A percentile compares a stretch with the other conserved stretches of the same genome.
Evolutionary conservation across 2,888 invertebrate species (phyloP).

Genomic region (Abrostola triplasia): DNA sequence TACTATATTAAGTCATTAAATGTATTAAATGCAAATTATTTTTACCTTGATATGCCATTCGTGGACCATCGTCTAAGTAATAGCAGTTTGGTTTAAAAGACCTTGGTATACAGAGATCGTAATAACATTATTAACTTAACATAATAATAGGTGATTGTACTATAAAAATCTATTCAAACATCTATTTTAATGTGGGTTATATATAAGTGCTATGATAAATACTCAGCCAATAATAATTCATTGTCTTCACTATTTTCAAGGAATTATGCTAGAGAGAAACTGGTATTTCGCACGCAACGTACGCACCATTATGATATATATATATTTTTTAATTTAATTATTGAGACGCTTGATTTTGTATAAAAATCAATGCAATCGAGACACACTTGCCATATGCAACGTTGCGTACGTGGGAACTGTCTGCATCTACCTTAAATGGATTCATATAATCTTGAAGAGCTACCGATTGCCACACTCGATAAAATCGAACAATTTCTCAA

Average conservation of each 20-base stretch:
- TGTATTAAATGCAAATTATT: slow-evolving; percentile 21
- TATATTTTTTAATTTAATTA: too few species aligned
- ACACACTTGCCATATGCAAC: too few species aligned
- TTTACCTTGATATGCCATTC: slow-evolving; percentile 45
- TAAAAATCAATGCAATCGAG: too few species aligned
- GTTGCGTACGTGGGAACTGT: too few species aligned
- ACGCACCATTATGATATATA: too few species aligned
- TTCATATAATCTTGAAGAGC: too few species aligned
- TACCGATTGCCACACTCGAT: not conserved
- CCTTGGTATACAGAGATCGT: slow-evolving; percentile 23
- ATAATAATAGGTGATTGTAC: slow-evolving; percentile 19
- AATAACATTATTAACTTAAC: slow-evolving; percentile 27
- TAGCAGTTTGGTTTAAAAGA: slow-evolving; percentile 18
- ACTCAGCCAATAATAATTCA: not conserved
- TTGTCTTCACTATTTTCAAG: too few species aligned
- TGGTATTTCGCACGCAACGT: too few species aligned
- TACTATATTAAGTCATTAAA: slow-evolving; percentile 26
- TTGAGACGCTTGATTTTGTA: too few species aligned
- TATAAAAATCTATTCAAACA: slow-evolving; percentile 15
- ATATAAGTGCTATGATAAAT: too few species aligned
- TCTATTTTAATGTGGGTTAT: slow-evolving; percentile 18
- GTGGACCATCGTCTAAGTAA: slow-evolving; percentile 31
- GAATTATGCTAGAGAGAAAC: too few species aligned
- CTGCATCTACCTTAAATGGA: too few species aligned
- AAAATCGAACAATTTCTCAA: not conserved